Evolutionary conservation across 2,888 invertebrate genomes (phyloP).

Genomic region (Sialis lutaria): DNA sequence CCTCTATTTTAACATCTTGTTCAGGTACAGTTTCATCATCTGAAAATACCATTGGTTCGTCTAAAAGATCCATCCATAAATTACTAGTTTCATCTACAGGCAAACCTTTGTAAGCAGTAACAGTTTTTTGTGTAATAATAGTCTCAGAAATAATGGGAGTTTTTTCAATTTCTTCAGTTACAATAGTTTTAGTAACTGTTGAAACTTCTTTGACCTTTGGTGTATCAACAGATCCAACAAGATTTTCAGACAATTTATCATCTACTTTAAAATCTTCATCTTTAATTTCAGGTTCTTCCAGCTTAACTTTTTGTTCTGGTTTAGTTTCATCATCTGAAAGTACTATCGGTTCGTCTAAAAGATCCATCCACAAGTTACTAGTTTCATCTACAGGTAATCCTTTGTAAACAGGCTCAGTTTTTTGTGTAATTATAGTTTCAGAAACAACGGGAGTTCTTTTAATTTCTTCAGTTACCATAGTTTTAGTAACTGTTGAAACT

Average conservation of each 20-base stretch:
- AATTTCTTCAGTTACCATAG: not conserved
- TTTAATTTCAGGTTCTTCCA: too few species aligned
- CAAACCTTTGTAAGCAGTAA: constrained; percentile 11
- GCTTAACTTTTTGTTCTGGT: too few species aligned
- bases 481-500: not conserved
- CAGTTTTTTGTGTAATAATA: not conserved
- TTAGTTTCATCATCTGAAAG: constrained; percentile 14
- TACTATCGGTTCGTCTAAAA: constrained; percentile 10
- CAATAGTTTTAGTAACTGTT: not conserved
- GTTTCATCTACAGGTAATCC: constrained; percentile 9
- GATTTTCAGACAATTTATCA: too few species aligned
- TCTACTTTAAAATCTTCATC: too few species aligned
- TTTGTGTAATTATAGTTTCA: too few species aligned
- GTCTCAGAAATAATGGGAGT: not conserved
- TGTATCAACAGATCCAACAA: too few species aligned
- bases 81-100: constrained; percentile 12
- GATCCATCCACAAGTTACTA: constrained; percentile 3
- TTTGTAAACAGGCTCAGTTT: constrained; percentile 5
- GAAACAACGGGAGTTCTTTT: too few species aligned
- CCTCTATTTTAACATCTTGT: constrained; percentile 1
- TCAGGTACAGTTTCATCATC: constrained; percentile 12
- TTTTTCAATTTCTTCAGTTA: not conserved
- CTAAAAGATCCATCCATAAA: constrained; percentile 14
- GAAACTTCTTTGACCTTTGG: too few species aligned
- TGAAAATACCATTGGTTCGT: constrained; percentile 16